Base-by-base conservation (phyloP, 2,888 invertebrate genomes). In the Arrhopalites spinosus region DNA sequence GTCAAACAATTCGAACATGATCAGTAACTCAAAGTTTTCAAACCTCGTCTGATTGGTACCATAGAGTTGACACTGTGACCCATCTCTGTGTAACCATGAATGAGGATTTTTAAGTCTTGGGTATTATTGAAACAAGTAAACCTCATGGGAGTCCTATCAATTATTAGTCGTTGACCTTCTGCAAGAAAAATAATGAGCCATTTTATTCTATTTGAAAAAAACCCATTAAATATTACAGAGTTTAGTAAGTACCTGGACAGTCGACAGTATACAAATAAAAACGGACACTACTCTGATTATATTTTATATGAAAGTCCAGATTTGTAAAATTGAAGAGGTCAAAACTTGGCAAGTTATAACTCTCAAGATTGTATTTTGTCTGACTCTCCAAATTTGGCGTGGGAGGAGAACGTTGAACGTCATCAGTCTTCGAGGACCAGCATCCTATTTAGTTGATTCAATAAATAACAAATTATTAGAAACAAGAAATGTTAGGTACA, bases 1-100 rank as follows among this genome's bases (percentile, higher is more conserved):
- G 36, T 3, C 3, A 36, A 36, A 36, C 5, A 25, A 47, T 45
- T 8, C 11, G 45, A n/a, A 27, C 29, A 71, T 36, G 20, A 23
- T 20, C 36, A 61, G 36, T 36, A 36, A 36, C 25, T 20, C 20
- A 47, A 45, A 63, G 23, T 30, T 15, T 43, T 23, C 13, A 15
- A 30, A 69, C 63, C 69, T 23, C 1, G 5, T 30, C 63, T 1
- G 3, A 74, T 74, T 13, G 36, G 71, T 23, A 72, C 20, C 64
- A 59, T 74, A 2, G 75, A 75, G 47, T 56, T 68, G 23, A 68
- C 43, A 13, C 20, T n/a, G 27, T 53, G 27, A 45, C 66, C 69
- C 20, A 50, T 29, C 36, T 66, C 69, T n/a, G 30, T 79, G 45
- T 66, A 81, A 0, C 81, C 81, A 64, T 81, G 81, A 76, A 81